Evolutionary conservation across 2,113 vertebrate species (phyloP).

Genomic region (Psammodynastes pulverulentus): DNA sequence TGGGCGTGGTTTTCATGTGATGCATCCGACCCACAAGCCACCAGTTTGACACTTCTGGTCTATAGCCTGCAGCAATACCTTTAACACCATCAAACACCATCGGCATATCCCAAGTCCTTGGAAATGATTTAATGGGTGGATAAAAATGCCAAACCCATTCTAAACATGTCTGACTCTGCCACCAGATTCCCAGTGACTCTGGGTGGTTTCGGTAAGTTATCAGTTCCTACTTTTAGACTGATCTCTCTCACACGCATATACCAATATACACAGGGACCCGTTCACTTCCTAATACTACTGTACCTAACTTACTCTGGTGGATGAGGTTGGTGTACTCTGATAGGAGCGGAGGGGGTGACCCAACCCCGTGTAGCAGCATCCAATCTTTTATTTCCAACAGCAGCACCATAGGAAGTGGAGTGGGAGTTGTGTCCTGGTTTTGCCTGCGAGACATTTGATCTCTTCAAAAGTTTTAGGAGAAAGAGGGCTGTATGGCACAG

Average conservation of each 20-base stretch:
- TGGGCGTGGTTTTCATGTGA: too few species aligned
- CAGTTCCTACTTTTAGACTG: not conserved
- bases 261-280: not conserved
- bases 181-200: not conserved
- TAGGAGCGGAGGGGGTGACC: constrained; percentile 11
- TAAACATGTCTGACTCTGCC: not conserved
- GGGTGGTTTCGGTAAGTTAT: not conserved
- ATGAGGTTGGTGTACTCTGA: constrained; percentile 41
- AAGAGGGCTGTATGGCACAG: constrained; percentile 59
- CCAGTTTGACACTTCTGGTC: too few species aligned
- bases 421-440: constrained; percentile 53
- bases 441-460: constrained; percentile 44
- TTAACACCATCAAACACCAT: not conserved
- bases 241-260: not conserved
- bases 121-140: not conserved
- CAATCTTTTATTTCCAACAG: constrained; percentile 49
- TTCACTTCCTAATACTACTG: not conserved
- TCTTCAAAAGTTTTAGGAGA: constrained; percentile 51
- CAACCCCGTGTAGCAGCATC: not conserved
- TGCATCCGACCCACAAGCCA: rapidly evolving
- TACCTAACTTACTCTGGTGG: constrained; percentile 42
- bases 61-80: too few species aligned
- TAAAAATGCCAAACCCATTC: not conserved
- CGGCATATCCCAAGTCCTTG: not conserved
- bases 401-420: constrained; percentile 39